Evolutionary conservation across 2,888 invertebrate genomes (phyloP), one percentile per base, ranked within the genome.

Genomic region (Alcis repandata): DNA sequence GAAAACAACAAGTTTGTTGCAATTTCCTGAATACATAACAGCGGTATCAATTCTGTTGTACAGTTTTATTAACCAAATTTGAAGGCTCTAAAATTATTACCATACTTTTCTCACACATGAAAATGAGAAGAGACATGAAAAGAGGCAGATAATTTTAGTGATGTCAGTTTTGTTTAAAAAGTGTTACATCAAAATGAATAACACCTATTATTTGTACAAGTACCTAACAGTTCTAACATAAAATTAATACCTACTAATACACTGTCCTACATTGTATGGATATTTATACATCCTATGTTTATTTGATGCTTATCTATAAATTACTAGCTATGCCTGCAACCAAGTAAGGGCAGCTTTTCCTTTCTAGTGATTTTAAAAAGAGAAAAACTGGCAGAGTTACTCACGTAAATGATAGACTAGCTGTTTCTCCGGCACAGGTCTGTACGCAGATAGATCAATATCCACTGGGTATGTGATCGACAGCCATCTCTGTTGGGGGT

Each of bases 401-500:
- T 94, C 90, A 97, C 97, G 96, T 84, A 96, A 90, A 82, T 95
- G 95, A 78, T 96, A 95, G 73, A 96, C 95, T 8, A 95, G 89
- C 79, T 97, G 96, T 75, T 96, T 96, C 70, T 96, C 96, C 0
- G 94, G 90, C 72, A 95, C 95, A 20, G 96, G 95, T 67, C 94
- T 92, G 76, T 95, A 96, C 7, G 95, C 90, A 6, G 95, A 94
- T 20, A 96, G 90, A 79, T 96, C 96, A 79, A 96, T 95, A 79
- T 97, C 96, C 0, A 97, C 95, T 27, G 96, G 96, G 79, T 95
- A 98, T 43, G 97, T 97, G 80, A 97, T 96, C 2, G 97, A 96
- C n/a, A 96, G 94, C 98, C 98, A 98, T 66, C 98, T 90, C 63
- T 96, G 95, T 69, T 95, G 95, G 0, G 94, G 90, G 82, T 98